These are phyloP conservation scores for Umimayanthus chanpuru DNA, from an alignment of 92 coral and sea anemone species.

Conservation along the genomic window DNA sequence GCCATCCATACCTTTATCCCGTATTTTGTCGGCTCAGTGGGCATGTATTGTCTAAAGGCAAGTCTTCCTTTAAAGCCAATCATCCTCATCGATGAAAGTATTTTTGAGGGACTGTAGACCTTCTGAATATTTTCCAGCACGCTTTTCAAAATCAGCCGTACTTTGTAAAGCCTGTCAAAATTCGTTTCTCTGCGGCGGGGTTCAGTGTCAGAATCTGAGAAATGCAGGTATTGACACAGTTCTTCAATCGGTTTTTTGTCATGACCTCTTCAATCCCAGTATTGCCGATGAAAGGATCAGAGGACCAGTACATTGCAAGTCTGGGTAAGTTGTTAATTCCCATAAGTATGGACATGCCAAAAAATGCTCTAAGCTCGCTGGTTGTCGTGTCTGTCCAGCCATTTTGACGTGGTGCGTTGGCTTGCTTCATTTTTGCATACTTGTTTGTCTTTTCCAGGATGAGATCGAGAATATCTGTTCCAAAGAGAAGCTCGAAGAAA, in stretches of 20 bases:
- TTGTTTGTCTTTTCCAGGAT: constrained; percentile 32
- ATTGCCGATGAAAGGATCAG: constrained; percentile 50
- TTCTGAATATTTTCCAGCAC: constrained; percentile 35
- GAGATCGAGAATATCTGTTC: constrained; percentile 4
- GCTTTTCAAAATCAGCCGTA: constrained; percentile 27
- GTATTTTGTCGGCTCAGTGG: constrained; percentile 2
- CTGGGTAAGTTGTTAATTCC: constrained; percentile 56
- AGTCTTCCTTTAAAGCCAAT: constrained; percentile 46
- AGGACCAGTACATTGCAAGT: constrained; percentile 55
- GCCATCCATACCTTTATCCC: constrained; percentile 48
- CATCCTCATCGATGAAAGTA: constrained; percentile 54
- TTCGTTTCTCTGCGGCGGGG: constrained; percentile 37
- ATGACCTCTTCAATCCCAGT: constrained; percentile 43
- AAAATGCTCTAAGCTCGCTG: constrained; percentile 35
- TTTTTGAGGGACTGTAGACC: constrained; percentile 36
- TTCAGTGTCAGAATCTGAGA: constrained; percentile 20
- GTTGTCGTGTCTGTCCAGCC: constrained; percentile 36
- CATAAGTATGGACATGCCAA: constrained; percentile 47
- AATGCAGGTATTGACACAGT: constrained; percentile 54
- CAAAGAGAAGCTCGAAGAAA: constrained; percentile 26
- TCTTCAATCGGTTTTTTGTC: constrained; percentile 49
- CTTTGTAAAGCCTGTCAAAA: constrained; percentile 38
- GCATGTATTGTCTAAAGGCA: constrained; percentile 40
- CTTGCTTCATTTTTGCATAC: constrained; percentile 32
- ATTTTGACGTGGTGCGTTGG: background rate